Conservation (phyloP, 2,113 vertebrate species). For the Potamarius usumacintae region DNA sequence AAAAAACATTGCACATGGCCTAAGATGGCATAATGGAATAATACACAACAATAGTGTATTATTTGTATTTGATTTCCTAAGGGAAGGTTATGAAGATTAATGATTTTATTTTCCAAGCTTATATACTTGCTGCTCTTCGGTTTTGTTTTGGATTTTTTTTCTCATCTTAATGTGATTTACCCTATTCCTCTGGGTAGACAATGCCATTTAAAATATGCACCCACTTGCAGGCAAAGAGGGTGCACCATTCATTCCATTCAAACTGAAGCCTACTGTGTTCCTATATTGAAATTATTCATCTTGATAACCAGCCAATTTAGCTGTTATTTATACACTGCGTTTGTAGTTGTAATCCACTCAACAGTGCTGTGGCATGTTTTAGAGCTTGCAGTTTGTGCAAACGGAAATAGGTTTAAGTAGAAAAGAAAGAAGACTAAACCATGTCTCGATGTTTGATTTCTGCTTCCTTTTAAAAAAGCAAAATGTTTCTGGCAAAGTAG, state of each 20-base stretch:
- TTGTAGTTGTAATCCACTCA: slow-evolving; percentile 40
- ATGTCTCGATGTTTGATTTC: slow-evolving; percentile 7
- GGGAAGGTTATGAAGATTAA: slow-evolving; percentile 60
- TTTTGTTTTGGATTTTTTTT: slow-evolving; percentile 27
- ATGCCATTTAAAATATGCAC: slow-evolving; percentile 60
- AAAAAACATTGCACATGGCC: slow-evolving; percentile 31
- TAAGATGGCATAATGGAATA: slow-evolving; percentile 47
- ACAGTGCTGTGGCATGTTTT: slow-evolving; percentile 11
- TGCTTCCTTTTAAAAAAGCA: not conserved
- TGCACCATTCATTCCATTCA: slow-evolving; percentile 36
- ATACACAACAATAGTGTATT: slow-evolving; percentile 50
- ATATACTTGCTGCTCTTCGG: slow-evolving; percentile 52
- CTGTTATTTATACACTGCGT: slow-evolving; percentile 48
- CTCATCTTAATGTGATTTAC: slow-evolving; percentile 55
- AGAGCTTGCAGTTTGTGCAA: slow-evolving; percentile 24
- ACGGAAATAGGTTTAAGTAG: slow-evolving; percentile 16
- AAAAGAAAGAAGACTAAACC: slow-evolving; percentile 19
- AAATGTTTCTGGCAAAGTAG: no score
- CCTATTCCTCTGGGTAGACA: slow-evolving; percentile 54
- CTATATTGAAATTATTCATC: slow-evolving; percentile 50
- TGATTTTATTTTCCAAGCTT: slow-evolving; percentile 58
- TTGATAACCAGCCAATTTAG: slow-evolving; percentile 46
- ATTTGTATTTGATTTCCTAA: slow-evolving; percentile 59
- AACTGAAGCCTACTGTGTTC: slow-evolving; percentile 28
- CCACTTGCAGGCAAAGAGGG: slow-evolving; percentile 38